Base-by-base conservation (phyloP, 2,888 invertebrate genomes). In the Keiferia lycopersicella region DNA sequence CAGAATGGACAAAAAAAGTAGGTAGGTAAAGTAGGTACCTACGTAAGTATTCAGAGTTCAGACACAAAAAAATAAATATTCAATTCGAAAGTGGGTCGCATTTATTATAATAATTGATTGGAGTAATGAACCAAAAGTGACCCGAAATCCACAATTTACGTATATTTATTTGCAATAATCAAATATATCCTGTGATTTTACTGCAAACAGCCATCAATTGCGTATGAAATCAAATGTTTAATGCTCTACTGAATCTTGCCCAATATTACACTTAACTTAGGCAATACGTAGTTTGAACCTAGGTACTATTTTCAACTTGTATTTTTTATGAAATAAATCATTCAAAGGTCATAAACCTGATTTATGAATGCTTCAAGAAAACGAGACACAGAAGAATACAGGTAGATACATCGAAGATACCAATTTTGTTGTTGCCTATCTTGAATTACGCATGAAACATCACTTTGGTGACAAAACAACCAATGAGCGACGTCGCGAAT, bases 231-330 rank as follows among this genome's bases (percentile, higher is more conserved):
- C 38, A 57, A 57, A 59, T 45, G 58, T 65, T 62, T 65, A 62
- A 65, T 62, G 65, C 53, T 59, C 62, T 22, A 65, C 16, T 65
- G 65, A 48, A 45, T 51, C 65, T 64, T 64, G 50, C 64, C 12
- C 39, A 64, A 64, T 45, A 48, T 26, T 20, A 61, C 45, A 41
- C 48, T 61, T 18, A 61, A 20, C 34, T 30, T 61, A 26, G 61
- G 61, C 61, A 50, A 61, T 12, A n/a, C n/a, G n/a, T n/a, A 34
- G 16, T 34, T 34, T 8, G 10, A 10, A 34, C 34, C 34, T 34
- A 56, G 56, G 34, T 61, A 50, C 48, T 60, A 45, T 50, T 61
- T 48, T 48, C 34, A 34, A 2, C 6, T 30, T 30, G 8, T 7
- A 34, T 4, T 4, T 4, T 4, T 34, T n/a, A n/a, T n/a, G n/a